Evolutionary conservation across 2,797 vertebrate genomes (phyloP), one percentile per base, ranked within the genome.

Genomic region (Sciurus vulgaris): DNA sequence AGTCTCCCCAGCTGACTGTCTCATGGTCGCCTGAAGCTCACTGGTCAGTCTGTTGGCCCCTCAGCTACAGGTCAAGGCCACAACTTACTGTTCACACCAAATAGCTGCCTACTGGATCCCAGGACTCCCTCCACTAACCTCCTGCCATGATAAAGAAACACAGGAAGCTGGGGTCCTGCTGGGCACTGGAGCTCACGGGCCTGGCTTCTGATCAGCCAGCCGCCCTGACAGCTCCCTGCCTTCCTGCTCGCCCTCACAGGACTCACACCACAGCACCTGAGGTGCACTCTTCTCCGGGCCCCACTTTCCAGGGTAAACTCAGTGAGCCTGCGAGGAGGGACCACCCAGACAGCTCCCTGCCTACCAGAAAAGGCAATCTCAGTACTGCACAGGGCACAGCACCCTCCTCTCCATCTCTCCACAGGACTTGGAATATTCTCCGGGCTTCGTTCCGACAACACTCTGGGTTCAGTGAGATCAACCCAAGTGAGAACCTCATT

Each of bases 401-500:
- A n/a, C 10, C 67, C 70, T 67, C 88, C 90, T 70, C 78, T 56
- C n/a, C 33, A 56, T 26, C 54, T 63, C 47, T 76, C 72, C 13
- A 1, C 3, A 12, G 59, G 72, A 70, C 49, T 78, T 54, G 65
- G 61, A 86, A 88, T 67, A 81, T 59, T 67, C 77, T 61, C 85
- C 49, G 63, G 44, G 22, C 69, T 20, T 74, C 35, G 0, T 76
- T 70, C 47, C 0, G 13, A 74, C 38, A 74, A 89, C n/a, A 70
- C 84, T 44, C 44, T 38, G 77, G 86, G 79, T 91, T 86, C 84
- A 67, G 89, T 22, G 84, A 94, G 81, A 94, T 83, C 96, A 89
- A 90, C 88, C 84, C 30, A 89, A 51, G 56, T 41, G 94, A 95
- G 93, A 85, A 96, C 72, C 92, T 82, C 61, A 79, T 30, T 90